Evolutionary conservation across 2,888 invertebrate genomes (phyloP), one percentile per base, ranked within the genome.

Genomic region (Himalopsyche anomala): DNA sequence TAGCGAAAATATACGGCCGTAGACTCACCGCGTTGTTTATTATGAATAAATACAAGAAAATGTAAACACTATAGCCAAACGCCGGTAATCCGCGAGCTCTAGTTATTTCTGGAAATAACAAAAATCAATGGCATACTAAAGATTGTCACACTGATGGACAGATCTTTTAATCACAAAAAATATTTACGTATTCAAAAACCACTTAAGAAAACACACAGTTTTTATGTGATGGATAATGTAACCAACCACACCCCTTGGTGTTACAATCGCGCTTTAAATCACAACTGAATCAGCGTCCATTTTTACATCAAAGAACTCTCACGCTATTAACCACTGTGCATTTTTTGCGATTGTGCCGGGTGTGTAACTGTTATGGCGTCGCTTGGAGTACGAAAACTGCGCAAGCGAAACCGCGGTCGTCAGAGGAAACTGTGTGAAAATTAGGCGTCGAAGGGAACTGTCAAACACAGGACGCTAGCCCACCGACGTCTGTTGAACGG

Each of bases 41-140:
- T 85, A 55, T 62, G 55, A 42, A 80, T 56, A 55, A 28, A 85
- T 45, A 80, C 62, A 51, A n/a, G 80, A 80, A 45, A 42, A 83
- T 62, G 85, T 85, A 85, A 85, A 85, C 83, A 85, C 36, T 36
- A 74, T 74, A 74, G 74, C 42, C 80, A 83, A 85, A 85, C 81
- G 83, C 81, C 80, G 85, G 85, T 74, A 28, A 38, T 74, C 74
- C 74, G 74, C 38, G 12, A 36, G 74, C 15, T 38, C 74, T 74
- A 45, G 55, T 62, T 83, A 85, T 85, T 85, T 83, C 62, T 12
- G 51, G 85, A 79, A n/a, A 45, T 40, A 83, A 83, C 45, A 36
- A 51, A 85, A 85, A 85, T 85, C 83, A 83, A 85, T 85, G 4
- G 38, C 74, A 74, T 15, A 74, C 74, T 36, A 38, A 19, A 74